Percentiles rank a stretch among this genome's conserved stretches.
phyloP scores from a whole-genome alignment of 2,797 vertebrate species.

The Tamandua tetradactyla region DNA sequence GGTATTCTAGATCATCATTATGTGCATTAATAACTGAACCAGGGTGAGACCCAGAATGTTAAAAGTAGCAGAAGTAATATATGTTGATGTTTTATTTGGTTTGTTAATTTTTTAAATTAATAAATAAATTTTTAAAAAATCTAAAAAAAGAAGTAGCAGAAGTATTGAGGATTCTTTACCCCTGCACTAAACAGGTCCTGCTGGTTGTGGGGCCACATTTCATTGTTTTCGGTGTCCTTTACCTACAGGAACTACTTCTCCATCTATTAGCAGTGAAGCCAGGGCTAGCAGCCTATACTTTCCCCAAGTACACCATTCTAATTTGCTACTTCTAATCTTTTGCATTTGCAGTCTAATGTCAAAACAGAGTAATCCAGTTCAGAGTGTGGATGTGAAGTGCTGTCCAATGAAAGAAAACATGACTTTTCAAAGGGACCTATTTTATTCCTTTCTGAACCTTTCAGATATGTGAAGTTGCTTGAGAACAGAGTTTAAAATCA shows the following conservation, averaged over 20 bases:
- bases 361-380: conserved; percentile 20
- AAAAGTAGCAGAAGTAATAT: conserved; percentile 16
- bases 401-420: neutral
- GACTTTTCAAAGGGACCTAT: conserved; percentile 5
- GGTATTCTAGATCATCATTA: conserved; percentile 5
- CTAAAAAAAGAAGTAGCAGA: conserved; percentile 21
- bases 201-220: neutral
- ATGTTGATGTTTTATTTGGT: too few relatives aligned
- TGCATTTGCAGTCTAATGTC: neutral
- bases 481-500: conserved; percentile 39
- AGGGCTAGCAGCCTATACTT: neutral
- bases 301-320: neutral
- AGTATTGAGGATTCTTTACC: neutral
- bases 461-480: neutral
- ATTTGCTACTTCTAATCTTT: conserved; percentile 6
- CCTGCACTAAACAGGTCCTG: neutral
- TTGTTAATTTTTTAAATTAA: too few relatives aligned
- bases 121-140: too few relatives aligned
- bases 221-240: conserved; percentile 1
- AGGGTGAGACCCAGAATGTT: conserved; percentile 6
- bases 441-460: neutral
- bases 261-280: neutral
- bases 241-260: neutral
- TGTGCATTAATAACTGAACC: neutral
- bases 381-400: neutral